Conservation (phyloP, 2,113 vertebrate species). For the Haemorhous mexicanus region DNA sequence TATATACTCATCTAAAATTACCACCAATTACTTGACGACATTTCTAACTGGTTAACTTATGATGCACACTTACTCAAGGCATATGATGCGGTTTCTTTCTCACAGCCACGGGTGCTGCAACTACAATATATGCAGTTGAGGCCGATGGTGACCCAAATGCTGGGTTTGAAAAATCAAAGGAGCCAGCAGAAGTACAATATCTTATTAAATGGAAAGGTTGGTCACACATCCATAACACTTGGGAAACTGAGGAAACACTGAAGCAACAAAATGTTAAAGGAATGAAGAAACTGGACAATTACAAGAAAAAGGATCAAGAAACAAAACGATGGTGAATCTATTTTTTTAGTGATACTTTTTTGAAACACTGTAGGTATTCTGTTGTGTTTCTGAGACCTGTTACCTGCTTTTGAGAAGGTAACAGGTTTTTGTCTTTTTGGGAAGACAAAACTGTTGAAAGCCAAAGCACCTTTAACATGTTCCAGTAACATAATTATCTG, state of each 20-base stretch:
- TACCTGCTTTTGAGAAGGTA: background rate
- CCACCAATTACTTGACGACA: background rate
- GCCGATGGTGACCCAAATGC: constrained; percentile 93
- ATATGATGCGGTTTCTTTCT: background rate
- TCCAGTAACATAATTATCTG: background rate
- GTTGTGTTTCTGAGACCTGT: background rate
- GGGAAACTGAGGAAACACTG: constrained; percentile 96
- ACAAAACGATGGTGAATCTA: constrained; percentile 86
- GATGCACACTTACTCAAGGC: background rate
- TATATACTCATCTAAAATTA: background rate
- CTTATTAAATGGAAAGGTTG: constrained; percentile 99
- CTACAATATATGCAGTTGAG: constrained; percentile 95
- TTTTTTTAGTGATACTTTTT: background rate
- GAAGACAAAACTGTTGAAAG: background rate
- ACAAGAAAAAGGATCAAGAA: constrained; percentile 97
- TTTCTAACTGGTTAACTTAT: background rate
- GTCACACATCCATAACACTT: constrained; percentile 98
- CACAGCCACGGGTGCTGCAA: constrained; percentile 91
- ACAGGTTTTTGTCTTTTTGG: too few relatives aligned
- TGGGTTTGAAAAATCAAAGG: constrained; percentile 85
- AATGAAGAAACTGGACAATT: constrained; percentile 99
- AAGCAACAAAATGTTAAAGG: constrained; percentile 96
- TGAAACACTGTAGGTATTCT: background rate
- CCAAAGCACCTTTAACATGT: background rate
- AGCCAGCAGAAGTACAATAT: constrained; percentile 89